Percentiles rank a stretch among this genome's conserved stretches.
Conservation (phyloP, 2,113 vertebrate genomes). For the Astur gentilis region DNA sequence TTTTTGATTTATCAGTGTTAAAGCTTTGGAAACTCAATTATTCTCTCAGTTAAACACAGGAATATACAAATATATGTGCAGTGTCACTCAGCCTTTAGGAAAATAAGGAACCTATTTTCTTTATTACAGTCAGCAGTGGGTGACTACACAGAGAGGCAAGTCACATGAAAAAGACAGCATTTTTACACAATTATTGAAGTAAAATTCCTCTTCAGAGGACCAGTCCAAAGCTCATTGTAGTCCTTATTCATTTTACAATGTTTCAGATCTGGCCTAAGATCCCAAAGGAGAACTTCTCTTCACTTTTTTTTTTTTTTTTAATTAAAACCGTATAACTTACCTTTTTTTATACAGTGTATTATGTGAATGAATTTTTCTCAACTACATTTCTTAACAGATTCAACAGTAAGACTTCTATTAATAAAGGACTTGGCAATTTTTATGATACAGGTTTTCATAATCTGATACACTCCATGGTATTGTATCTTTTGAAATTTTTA, state of each 20-base stretch:
- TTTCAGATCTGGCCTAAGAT: not conserved
- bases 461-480: not conserved
- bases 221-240: not conserved
- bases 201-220: not conserved
- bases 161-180: not conserved
- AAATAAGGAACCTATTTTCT: not conserved
- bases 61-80: not conserved
- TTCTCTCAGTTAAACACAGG: not conserved
- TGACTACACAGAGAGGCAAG: not conserved
- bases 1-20: not conserved
- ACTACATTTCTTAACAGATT: not conserved
- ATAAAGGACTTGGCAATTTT: not conserved
- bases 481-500: not conserved
- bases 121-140: not conserved
- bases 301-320: not conserved
- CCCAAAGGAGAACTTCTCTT: not conserved
- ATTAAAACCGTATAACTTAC: not conserved
- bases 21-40: not conserved
- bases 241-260: not conserved
- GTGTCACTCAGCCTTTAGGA: not conserved
- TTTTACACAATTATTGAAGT: not conserved
- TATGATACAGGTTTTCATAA: not conserved
- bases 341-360: not conserved
- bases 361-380: not conserved
- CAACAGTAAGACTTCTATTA: not conserved